These are phyloP conservation scores for Andrena chrysosceles DNA, from an alignment of 2,888 invertebrate species.

Conservation along the genomic window DNA sequence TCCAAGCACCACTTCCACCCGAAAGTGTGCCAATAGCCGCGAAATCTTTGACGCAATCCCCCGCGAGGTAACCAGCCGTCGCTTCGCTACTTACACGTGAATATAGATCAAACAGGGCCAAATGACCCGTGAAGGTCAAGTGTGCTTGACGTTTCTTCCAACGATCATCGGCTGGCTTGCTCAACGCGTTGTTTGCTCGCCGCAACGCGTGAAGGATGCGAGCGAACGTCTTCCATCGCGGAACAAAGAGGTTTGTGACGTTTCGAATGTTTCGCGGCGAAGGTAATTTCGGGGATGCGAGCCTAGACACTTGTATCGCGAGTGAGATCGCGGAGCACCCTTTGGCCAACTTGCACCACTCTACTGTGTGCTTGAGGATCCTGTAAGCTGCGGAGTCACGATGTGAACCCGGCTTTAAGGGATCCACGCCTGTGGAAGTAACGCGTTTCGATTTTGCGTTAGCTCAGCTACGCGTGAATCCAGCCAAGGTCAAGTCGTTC, in stretches of 20 bases:
- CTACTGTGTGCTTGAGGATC: conserved; percentile 29
- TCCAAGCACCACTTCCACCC: conserved; percentile 6
- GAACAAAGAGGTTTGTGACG: background rate
- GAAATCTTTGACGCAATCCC: conserved; percentile 28
- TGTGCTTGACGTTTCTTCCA: conserved; percentile 40
- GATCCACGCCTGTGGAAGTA: conserved; percentile 84
- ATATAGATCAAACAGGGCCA: conserved; percentile 45
- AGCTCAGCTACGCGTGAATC: conserved; percentile 85
- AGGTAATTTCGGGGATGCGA: too few relatives aligned
- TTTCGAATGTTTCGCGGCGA: background rate
- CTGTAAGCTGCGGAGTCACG: conserved; percentile 66
- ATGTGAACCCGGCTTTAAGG: conserved; percentile 84
- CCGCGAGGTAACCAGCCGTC: conserved; percentile 3
- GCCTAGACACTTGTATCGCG: too few relatives aligned
- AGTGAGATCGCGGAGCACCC: background rate
- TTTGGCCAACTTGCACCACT: background rate
- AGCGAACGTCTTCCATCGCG: background rate
- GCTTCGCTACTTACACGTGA: conserved; percentile 19
- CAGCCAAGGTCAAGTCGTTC: conserved; percentile 85
- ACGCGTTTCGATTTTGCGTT: conserved; percentile 85
- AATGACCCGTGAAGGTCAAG: conserved; percentile 47
- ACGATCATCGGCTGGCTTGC: conserved; percentile 3
- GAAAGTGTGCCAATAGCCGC: conserved; percentile 3
- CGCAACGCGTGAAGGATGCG: background rate
- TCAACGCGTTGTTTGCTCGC: background rate